phyloP scores from a whole-genome alignment of 2,113 vertebrate species.

The Labeo rohita region DNA sequence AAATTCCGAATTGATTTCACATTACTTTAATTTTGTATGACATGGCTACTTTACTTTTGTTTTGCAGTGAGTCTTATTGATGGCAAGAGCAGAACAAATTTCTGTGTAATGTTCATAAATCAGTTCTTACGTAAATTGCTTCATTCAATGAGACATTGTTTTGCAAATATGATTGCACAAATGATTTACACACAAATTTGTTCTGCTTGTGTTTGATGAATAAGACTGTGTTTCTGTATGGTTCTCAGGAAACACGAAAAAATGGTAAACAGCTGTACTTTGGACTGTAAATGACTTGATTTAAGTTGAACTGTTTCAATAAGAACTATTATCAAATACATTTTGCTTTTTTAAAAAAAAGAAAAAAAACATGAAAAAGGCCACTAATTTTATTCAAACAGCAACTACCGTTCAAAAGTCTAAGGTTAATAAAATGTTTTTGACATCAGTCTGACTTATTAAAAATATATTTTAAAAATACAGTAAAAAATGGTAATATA shows the following conservation, averaged over 20 bases:
- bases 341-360: no score
- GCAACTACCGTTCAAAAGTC: no score
- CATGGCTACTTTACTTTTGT: not conserved
- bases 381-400: no score
- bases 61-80: not conserved
- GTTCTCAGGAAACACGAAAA: not conserved
- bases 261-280: not conserved
- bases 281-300: not conserved
- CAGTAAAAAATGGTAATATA: no score
- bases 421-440: no score
- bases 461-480: no score
- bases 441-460: no score
- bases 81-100: not conserved
- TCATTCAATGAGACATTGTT: not conserved
- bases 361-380: no score
- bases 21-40: not conserved
- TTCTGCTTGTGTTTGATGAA: not conserved
- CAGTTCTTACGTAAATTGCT: not conserved
- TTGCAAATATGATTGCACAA: not conserved
- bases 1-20: not conserved
- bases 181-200: not conserved
- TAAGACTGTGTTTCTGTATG: not conserved
- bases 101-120: not conserved
- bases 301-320: not conserved
- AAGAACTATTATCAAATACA: not conserved